Base-by-base conservation (phyloP, 2,888 invertebrate genomes). In the Lydus trimaculatus region DNA sequence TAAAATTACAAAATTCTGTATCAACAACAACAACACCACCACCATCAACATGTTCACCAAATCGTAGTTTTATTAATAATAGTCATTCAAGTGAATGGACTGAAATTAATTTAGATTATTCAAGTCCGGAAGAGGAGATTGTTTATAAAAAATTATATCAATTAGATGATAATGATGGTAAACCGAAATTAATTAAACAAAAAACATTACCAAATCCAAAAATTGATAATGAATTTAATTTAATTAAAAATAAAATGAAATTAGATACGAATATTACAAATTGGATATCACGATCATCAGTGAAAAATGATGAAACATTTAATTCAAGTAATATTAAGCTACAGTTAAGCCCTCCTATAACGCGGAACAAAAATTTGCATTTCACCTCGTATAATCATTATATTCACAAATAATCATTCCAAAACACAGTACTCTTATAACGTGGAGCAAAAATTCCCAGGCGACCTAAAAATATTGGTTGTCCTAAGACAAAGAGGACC, bases 61-160 rank as follows among this genome's bases (percentile, higher is more conserved):
- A 76, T 64, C 76, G 76, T 11, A 76, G 78, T 65, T 76, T 79
- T 17, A 69, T 77, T 15, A 2, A 13, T 13, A 77, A 80, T 64
- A 84, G 83, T 65, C 83, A 87, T 63, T 86, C 86, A 0, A 91
- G 91, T 75, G 91, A 91, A 68, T 92, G 92, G 92, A 92, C 91
- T 0, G 92, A 92, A 83, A 91, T 92, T 65, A 91, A 91, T 82
- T 84, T 92, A 78, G 91, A 91, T 71, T 90, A 90, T 80, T 91
- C 91, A 23, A 90, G 90, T 75, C 91, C 91, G 0, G 91, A 91
- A 66, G 90, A 90, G 79, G 87, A 87, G 70, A 85, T 87, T 71
- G 86, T 87, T 2, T 87, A 87, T 72, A 87, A 86, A 75, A 83
- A 86, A 64, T 75, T 87, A 62, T 80, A 79, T 11, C 62, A 63